These are phyloP conservation scores for Drosophila punjabiensis DNA, from an alignment of 1,140 invertebrate genomes.

Conservation along the genomic window DNA sequence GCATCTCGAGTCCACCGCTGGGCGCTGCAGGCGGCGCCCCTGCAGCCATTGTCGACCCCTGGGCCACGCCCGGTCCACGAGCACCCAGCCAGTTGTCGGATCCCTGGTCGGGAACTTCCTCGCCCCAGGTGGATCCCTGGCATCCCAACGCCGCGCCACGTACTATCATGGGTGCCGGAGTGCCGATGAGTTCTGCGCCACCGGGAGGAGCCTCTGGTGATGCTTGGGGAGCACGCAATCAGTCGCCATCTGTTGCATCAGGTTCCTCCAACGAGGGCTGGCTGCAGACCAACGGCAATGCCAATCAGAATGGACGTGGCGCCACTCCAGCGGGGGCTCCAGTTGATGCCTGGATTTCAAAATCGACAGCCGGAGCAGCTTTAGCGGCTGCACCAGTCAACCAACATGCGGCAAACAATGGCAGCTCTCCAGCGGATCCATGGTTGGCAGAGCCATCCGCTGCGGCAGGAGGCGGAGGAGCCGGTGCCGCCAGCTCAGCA, in stretches of 20 bases:
- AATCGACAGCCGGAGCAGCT: slow-evolving; percentile 42
- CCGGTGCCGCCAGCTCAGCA: slow-evolving; percentile 24
- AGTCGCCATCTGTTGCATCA: slow-evolving; percentile 81
- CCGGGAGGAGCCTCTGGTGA: slow-evolving; percentile 39
- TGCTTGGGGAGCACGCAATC: slow-evolving; percentile 77
- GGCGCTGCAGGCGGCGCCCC: slow-evolving; percentile 77
- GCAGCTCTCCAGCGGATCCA: slow-evolving; percentile 86
- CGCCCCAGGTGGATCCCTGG: slow-evolving; percentile 87
- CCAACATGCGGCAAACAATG: slow-evolving; percentile 58
- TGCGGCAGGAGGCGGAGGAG: slow-evolving; percentile 13
- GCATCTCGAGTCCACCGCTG: slow-evolving; percentile 83
- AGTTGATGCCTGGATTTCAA: slow-evolving; percentile 74
- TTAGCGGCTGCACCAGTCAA: slow-evolving; percentile 52
- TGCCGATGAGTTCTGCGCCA: slow-evolving; percentile 55
- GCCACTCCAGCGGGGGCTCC: slow-evolving; percentile 51
- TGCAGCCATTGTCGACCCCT: slow-evolving; percentile 88
- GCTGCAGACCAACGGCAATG: slow-evolving; percentile 81
- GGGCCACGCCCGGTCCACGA: slow-evolving; percentile 88
- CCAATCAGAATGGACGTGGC: slow-evolving; percentile 65
- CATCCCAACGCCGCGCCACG: slow-evolving; percentile 85
- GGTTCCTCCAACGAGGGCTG: slow-evolving; percentile 83
- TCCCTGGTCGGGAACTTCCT: slow-evolving; percentile 86
- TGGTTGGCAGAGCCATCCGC: slow-evolving; percentile 86
- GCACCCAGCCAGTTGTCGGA: slow-evolving; percentile 86
- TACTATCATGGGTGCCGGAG: slow-evolving; percentile 69